phyloP scores from a whole-genome alignment of 2,888 invertebrate species.

The Artemia sinica region DNA sequence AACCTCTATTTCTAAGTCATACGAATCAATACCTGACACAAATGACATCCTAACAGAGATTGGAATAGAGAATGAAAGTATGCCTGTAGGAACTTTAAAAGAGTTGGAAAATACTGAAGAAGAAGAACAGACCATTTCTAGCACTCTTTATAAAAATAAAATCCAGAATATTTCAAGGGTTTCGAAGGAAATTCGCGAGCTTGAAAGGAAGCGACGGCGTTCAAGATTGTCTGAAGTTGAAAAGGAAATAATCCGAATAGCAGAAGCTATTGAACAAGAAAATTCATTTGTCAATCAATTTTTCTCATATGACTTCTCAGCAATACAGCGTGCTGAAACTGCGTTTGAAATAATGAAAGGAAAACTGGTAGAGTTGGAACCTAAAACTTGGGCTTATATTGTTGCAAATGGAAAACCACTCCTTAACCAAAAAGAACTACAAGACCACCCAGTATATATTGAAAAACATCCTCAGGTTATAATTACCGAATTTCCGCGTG shows the following conservation, averaged over 20 bases:
- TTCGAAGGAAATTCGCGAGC: constrained; percentile 17
- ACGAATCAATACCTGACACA: constrained; percentile 17
- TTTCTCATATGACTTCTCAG: not conserved
- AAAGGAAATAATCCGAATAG: constrained; percentile 21
- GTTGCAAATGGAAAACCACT: constrained; percentile 25
- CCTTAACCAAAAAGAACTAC: not conserved
- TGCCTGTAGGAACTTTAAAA: constrained; percentile 14
- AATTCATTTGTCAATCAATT: not conserved
- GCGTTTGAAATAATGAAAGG: not conserved
- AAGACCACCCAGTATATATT: not conserved
- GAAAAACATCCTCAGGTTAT: constrained; percentile 3
- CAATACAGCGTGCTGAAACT: not conserved
- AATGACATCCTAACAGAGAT: constrained; percentile 21
- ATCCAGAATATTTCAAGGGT: constrained; percentile 15
- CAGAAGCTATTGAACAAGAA: constrained; percentile 20
- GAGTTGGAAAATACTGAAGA: not conserved
- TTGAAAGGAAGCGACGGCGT: constrained; percentile 18
- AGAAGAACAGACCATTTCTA: constrained; percentile 8
- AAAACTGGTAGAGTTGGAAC: not conserved
- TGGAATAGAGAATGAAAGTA: no score
- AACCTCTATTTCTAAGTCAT: constrained; percentile 28
- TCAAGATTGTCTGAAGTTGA: constrained; percentile 22
- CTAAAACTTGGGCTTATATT: constrained; percentile 25
- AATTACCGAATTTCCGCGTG: not conserved
- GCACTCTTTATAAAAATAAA: not conserved